phyloP scores from a whole-genome alignment of 2,888 invertebrate species.

The Taenaris catops region DNA sequence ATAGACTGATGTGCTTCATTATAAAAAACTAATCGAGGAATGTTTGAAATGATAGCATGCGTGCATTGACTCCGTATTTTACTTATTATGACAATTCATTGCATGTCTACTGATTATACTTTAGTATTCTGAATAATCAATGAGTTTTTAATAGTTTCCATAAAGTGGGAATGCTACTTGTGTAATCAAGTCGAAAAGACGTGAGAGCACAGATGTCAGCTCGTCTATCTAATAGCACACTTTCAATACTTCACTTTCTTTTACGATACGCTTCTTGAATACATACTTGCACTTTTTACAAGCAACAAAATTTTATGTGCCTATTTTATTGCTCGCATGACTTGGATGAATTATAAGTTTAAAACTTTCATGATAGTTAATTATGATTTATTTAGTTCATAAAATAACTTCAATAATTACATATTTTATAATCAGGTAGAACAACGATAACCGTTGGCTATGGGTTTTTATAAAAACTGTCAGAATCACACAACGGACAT shows the following conservation, averaged over 20 bases:
- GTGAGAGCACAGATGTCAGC: constrained; percentile 42
- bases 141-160: constrained; percentile 59
- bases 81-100: constrained; percentile 53
- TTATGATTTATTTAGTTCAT: too few species aligned
- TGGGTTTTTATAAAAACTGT: too few species aligned
- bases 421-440: too few species aligned
- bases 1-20: too few species aligned
- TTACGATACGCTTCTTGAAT: constrained; percentile 27
- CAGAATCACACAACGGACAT: too few species aligned
- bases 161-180: constrained; percentile 49
- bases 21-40: constrained; percentile 40
- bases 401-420: too few species aligned
- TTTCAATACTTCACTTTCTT: constrained; percentile 46
- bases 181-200: constrained; percentile 41
- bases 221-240: constrained; percentile 40
- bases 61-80: constrained; percentile 62
- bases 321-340: constrained; percentile 23
- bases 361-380: constrained; percentile 17
- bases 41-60: constrained; percentile 58
- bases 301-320: constrained; percentile 19
- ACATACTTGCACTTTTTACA: constrained; percentile 20
- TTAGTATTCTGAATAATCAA: constrained; percentile 65
- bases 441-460: too few species aligned
- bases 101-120: constrained; percentile 54
- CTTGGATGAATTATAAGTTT: constrained; percentile 19